Evolutionary conservation across 2,113 vertebrate genomes (phyloP), one percentile per base, ranked within the genome.

Genomic region (Sisor rabdophorus): DNA sequence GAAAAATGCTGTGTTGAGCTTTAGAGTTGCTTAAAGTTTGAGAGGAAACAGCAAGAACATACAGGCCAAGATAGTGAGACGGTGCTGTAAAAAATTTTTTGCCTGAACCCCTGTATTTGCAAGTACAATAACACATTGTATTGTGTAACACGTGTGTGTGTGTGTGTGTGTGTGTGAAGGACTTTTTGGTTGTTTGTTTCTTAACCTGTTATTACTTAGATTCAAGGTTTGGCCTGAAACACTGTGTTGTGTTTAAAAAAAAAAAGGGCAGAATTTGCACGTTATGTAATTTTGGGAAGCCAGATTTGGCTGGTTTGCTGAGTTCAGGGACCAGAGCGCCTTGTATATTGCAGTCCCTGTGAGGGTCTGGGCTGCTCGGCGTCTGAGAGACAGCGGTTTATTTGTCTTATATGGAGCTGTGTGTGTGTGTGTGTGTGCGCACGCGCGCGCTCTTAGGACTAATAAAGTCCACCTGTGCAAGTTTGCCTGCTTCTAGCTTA

Each of bases 391-490:
- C 78, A 59, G 52, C 71, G 68, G 40, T 72, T 73, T 80, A 59
- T 56, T 59, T 15, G 28, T 77, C 67, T 60, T 58, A 48, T 50
- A 48, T 56, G 12, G 65, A 63, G 52, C 53, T 11, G 1, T 72
- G 40, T 16, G 16, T 28, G 55, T 48, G 26, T 30, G 73, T 12
- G 24, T 13, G 40, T 22, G 36, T 19, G 30, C 3, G 52, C 17
- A 30, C 54, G 13, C 15, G n/a, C 10, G 9, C 3, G 2, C 53
- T 48, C 19, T 19, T 50, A 10, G 61, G 60, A 60, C 61, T 82
- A 82, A 82, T 82, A 69, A 79, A 77, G 77, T 69, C 78, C 81
- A 82, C 81, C 77, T 79, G 77, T 82, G 77, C 53, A 36, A 55
- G 56, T 55, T 52, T 44, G 55, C 70, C 70, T 69, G 74, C 63